Evolutionary conservation across 2,797 vertebrate genomes (phyloP), one percentile per base, ranked within the genome.

Genomic region (Coregonus suidteri): DNA sequence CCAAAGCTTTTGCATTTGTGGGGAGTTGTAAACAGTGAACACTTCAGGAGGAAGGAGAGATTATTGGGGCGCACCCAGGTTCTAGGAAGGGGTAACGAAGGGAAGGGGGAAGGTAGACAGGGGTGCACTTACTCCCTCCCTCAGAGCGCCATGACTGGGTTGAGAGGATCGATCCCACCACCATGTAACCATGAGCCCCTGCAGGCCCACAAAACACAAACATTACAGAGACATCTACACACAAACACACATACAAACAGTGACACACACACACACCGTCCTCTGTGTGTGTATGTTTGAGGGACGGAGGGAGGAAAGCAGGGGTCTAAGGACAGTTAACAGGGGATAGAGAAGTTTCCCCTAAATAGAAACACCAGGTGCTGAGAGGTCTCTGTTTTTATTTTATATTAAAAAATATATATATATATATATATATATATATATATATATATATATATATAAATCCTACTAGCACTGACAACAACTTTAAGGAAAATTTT

Each of bases 101-200:
- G 31, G 80, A 83, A 51, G 56, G 51, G 5, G 64, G 37, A 64
- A 30, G 75, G 47, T 82, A 77, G 76, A 82, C 83, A 79, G 90
- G 87, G 89, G 89, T 84, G 86, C 88, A 89, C 85, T 93, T 90
- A 91, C 86, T 86, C 77, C 83, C 59, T 64, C 59, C 9, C 59
- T 47, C 41, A 11, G 9, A 25, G 88, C 82, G 59, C 59, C 20
- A 3, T 7, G 14, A 34, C 15, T 16, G 66, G 83, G 88, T 80
- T 91, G 78, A 66, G 88, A 81, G 84, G 83, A 93, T 93, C 89
- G 62, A 92, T 93, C 41, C 80, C 76, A 85, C 82, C 84, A 82
- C 72, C 82, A 64, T 25, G 59, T 18, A 59, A 1, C 82, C 78
- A 77, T 66, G 86, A 83, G 65, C 83, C 84, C 87, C 86, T 11